phyloP scores from a whole-genome alignment of 2,888 invertebrate genomes.

The Diloba caeruleocephala region DNA sequence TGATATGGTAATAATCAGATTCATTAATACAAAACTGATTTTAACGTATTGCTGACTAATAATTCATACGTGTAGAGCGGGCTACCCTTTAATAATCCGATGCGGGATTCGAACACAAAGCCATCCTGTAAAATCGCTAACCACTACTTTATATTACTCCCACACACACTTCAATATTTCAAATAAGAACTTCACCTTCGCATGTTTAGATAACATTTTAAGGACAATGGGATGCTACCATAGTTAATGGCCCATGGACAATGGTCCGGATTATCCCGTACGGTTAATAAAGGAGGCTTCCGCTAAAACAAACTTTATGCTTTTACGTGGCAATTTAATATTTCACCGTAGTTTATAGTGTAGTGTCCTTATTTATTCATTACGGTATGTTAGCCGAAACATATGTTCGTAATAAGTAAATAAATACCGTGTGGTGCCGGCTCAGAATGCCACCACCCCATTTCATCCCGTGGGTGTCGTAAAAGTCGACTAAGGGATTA shows the following conservation, averaged over 20 bases:
- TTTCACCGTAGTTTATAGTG: constrained; percentile 34
- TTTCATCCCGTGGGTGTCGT: no score
- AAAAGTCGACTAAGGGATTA: no score
- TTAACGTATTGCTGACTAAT: no score
- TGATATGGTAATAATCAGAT: no score
- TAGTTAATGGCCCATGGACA: constrained; percentile 61
- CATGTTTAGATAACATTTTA: constrained; percentile 44
- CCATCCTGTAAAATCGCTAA: no score
- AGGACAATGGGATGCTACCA: constrained; percentile 45
- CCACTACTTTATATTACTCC: neutral
- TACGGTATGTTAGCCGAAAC: constrained; percentile 1
- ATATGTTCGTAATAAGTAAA: neutral
- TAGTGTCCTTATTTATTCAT: constrained; percentile 20
- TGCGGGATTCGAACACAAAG: no score
- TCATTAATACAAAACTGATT: no score
- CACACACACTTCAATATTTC: constrained; percentile 29
- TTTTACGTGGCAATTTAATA: constrained; percentile 49
- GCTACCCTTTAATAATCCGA: no score
- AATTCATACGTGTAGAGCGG: no score
- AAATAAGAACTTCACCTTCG: constrained; percentile 26
- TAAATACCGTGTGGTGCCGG: no score
- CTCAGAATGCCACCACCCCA: no score
- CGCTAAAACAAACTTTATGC: constrained; percentile 58
- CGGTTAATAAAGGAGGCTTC: constrained; percentile 69
- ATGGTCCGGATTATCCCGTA: constrained; percentile 64